Evolutionary conservation across 2,888 invertebrate species (phyloP).

Genomic region (Xylota segnis): DNA sequence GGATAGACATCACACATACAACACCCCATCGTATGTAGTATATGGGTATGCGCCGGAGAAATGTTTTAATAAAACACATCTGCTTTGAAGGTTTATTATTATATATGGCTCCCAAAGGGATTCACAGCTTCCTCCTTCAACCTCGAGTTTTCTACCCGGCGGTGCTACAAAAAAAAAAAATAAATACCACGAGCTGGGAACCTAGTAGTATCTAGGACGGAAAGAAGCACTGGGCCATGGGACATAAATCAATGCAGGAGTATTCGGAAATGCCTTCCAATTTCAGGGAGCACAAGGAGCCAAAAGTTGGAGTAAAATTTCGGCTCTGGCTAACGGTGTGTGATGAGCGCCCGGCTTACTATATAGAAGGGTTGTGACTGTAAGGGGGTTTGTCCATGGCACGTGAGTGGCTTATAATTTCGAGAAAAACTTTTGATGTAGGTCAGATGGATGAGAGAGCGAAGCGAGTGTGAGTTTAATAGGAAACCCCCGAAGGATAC

Average conservation of each 20-base stretch:
- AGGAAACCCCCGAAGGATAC: conserved; percentile 19
- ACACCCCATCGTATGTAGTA: not conserved
- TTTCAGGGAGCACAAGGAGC: conserved; percentile 16
- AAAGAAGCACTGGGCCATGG: conserved; percentile 59
- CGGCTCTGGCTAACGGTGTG: conserved; percentile 65
- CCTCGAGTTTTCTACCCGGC: conserved; percentile 3
- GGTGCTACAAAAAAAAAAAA: conserved; percentile 13
- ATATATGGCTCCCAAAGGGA: conserved; percentile 70
- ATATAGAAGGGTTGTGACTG: conserved; percentile 47
- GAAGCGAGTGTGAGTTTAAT: conserved; percentile 19
- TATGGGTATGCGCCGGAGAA: conserved; percentile 49
- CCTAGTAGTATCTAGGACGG: conserved; percentile 33
- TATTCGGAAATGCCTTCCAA: conserved; percentile 63
- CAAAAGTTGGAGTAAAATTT: conserved; percentile 24
- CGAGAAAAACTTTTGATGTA: conserved; percentile 64
- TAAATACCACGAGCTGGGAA: conserved; percentile 3
- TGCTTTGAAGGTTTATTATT: conserved; percentile 76
- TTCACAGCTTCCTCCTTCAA: conserved; percentile 64
- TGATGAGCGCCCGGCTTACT: conserved; percentile 55
- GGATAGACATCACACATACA: conserved; percentile 42
- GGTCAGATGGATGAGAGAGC: conserved; percentile 50
- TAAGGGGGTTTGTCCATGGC: conserved; percentile 26
- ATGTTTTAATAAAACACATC: conserved; percentile 76
- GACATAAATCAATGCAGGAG: conserved; percentile 73
- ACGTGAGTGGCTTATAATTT: conserved; percentile 74